These are phyloP conservation scores for Drosophila cracens DNA, from an alignment of 2,888 invertebrate species.

Conservation along the genomic window DNA sequence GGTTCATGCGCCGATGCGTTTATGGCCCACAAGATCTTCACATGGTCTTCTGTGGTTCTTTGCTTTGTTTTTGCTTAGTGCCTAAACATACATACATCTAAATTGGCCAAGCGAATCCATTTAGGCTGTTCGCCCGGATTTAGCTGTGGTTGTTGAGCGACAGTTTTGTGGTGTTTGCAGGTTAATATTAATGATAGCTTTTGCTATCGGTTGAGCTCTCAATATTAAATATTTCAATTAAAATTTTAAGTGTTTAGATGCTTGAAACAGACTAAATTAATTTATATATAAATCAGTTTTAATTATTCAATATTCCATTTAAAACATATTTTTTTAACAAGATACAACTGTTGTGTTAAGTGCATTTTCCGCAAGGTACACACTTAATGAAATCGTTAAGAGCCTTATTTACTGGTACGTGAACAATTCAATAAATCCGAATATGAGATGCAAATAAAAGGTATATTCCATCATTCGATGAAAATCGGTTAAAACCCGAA, in stretches of 20 bases:
- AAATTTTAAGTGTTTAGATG: background rate
- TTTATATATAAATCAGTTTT: background rate
- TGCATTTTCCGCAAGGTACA: background rate
- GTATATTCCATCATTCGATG: conserved; percentile 24
- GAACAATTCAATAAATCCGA: conserved; percentile 12
- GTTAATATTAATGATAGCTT: conserved; percentile 28
- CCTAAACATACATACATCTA: conserved; percentile 11
- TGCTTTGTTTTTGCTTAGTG: background rate
- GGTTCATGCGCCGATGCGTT: conserved; percentile 52
- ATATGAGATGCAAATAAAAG: conserved; percentile 19
- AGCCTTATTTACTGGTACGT: conserved; percentile 14
- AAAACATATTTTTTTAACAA: background rate
- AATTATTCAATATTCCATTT: background rate
- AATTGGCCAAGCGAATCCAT: conserved; percentile 26
- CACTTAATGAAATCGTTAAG: conserved; percentile 15
- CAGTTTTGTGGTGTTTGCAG: conserved; percentile 17
- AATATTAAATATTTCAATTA: background rate
- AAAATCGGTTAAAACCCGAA: conserved; percentile 41
- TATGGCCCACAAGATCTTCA: conserved; percentile 28
- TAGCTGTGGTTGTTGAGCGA: conserved; percentile 12
- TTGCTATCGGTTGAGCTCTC: background rate
- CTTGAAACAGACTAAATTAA: background rate
- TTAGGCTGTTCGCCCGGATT: conserved; percentile 24
- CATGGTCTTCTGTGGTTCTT: conserved; percentile 4
- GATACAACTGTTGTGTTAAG: background rate